Evolutionary conservation across 2,113 vertebrate species (phyloP), one percentile per base, ranked within the genome.

Genomic region (Sisor rabdophorus): DNA sequence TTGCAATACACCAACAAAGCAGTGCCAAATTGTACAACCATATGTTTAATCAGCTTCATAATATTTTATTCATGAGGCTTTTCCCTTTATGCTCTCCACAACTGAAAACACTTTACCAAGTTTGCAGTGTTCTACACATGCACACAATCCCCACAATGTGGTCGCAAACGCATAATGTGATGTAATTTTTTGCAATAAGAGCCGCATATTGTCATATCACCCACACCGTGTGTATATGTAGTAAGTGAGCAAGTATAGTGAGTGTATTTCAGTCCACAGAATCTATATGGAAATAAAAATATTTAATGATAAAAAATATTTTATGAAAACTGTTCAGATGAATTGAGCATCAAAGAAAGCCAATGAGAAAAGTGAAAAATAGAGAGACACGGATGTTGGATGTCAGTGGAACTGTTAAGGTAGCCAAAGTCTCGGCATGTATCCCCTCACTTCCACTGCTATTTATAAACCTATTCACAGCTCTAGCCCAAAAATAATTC

Each of bases 401-500:
- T 84, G 79, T 85, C 50, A 83, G 80, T 80, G 74, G 80, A 80
- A 84, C 80, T 82, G 81, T 83, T 83, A 61, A 75, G 54, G 74
- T 76, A 76, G 84, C 86, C 84, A 85, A 82, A 87, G 85, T 85
- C 84, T 86, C 79, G 84, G 81, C 89, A 92, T 91, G 91, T 91
- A 91, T 90, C 88, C 89, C 87, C 75, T 75, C 86, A 87, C 85
- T 91, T 90, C 89, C 91, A 89, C 64, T 2, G 83, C 88, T 92
- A 92, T 93, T 93, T 90, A 87, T 92, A 91, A 78, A 85, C 82
- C 76, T 60, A 67, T 28, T 79, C 89, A 87, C 84, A 85, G 84
- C 72, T 44, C 61, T 50, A 79, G 86, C 85, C 88, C 90, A 89
- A 90, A 91, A 93, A 93, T 92, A 93, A 90, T 82, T 88, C 84